Conservation (phyloP, 64 coral and sea anemone species). For the Trachythela sp. region DNA sequence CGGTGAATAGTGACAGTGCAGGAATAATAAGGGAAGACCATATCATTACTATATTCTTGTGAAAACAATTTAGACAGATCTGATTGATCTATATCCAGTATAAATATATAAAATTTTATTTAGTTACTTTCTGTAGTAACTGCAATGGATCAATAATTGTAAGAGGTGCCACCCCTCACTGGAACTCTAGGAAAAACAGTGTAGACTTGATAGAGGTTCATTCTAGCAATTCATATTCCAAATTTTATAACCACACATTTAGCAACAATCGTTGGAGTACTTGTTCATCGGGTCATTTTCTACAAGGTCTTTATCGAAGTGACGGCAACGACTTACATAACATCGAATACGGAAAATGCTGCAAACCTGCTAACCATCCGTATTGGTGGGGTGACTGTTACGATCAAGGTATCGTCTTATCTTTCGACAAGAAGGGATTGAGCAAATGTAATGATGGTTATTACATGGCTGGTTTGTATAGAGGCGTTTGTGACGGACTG, state of each 20-base stretch:
- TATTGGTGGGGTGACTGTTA: conserved; percentile 27
- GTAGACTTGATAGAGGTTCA: too few species aligned
- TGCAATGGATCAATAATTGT: too few species aligned
- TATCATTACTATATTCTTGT: too few species aligned
- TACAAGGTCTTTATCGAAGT: conserved; percentile 31
- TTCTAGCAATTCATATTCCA: too few species aligned
- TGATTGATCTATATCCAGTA: too few species aligned
- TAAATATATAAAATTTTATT: too few species aligned
- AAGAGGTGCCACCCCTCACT: too few species aligned
- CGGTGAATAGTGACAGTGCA: too few species aligned
- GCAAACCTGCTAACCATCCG: conserved; percentile 33
- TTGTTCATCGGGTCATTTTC: conserved; percentile 35
- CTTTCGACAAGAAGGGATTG: conserved; percentile 38
- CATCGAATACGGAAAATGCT: conserved; percentile 45
- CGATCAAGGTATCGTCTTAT: not conserved
- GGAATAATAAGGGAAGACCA: too few species aligned
- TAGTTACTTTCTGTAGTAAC: too few species aligned
- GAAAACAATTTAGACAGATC: too few species aligned
- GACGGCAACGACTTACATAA: not conserved
- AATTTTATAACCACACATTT: not conserved
- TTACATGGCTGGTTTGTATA: conserved; percentile 33
- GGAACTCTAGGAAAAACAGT: too few species aligned
- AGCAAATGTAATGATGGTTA: conserved; percentile 29
- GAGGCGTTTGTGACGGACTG: conserved; percentile 28
- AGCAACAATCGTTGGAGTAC: conserved; percentile 36